phyloP scores from a whole-genome alignment of 92 coral and sea anemone species.

The Pocillopora meandrina region DNA sequence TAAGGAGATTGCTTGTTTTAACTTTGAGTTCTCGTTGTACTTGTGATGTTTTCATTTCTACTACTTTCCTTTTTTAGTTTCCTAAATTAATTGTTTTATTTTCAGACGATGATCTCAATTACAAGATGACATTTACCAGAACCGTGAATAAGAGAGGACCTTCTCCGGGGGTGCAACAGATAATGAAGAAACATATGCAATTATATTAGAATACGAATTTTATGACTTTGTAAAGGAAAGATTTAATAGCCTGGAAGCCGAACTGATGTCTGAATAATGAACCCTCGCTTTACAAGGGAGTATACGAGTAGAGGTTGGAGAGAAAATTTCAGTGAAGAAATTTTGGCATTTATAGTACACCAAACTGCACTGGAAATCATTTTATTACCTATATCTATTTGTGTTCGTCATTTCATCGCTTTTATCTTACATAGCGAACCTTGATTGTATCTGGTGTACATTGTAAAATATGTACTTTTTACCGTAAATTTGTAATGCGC shows the following conservation, averaged over 20 bases:
- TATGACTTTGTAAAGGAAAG: constrained; percentile 72
- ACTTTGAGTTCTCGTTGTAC: not conserved
- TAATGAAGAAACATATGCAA: constrained; percentile 57
- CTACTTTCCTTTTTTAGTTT: not conserved
- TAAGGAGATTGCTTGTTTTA: not conserved
- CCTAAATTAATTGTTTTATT: not conserved
- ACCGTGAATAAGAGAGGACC: constrained; percentile 71
- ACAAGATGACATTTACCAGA: constrained; percentile 40
- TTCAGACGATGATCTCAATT: constrained; percentile 23
- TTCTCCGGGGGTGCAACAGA: constrained; percentile 57
- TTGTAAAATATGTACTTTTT: too few relatives aligned
- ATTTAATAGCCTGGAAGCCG: constrained; percentile 62
- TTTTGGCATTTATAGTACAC: too few relatives aligned
- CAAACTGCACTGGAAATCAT: too few relatives aligned
- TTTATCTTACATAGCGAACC: too few relatives aligned
- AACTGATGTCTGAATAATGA: constrained; percentile 14
- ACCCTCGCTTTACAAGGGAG: too few relatives aligned
- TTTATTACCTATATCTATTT: too few relatives aligned
- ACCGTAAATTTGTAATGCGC: too few relatives aligned
- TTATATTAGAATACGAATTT: constrained; percentile 88
- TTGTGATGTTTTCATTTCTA: not conserved
- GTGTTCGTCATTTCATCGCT: too few relatives aligned
- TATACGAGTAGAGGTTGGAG: too few relatives aligned
- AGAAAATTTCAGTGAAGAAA: too few relatives aligned
- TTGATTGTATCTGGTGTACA: too few relatives aligned